Base-by-base conservation (phyloP, 2,888 invertebrate genomes). In the Euspilapteryx auroguttella region DNA sequence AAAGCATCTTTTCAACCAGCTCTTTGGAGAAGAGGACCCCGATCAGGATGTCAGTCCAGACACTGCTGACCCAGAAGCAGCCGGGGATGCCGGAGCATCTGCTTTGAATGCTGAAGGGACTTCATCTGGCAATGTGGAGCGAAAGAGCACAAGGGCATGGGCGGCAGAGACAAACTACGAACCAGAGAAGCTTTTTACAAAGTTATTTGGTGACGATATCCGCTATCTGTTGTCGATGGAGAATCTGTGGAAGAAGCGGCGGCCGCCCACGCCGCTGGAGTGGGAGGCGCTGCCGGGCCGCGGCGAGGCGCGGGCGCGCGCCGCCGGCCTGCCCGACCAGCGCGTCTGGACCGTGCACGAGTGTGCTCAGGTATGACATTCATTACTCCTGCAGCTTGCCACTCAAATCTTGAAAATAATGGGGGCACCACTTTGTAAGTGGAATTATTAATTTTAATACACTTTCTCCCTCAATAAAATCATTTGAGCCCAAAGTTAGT, bases 31-130 rank as follows among this genome's bases (percentile, higher is more conserved):
- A 65, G 87, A 87, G 35, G 96, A 96, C 59, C 91, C 94, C 0
- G 97, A 98, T 24, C 69, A 98, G 50, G 98, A 98, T 57, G 97
- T 99, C 2, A 96, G 97, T 8, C 99, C 99, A 0, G 98, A 99
- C 51, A 86, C 93, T 1, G 94, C 89, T 12, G 97, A 98, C 68
- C 95, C 96, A 5, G 97, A 97, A 65, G 88, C 91, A 4, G 81
- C 85, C 12, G 87, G 86, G 40, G 73, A 77, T 24, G 86, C 87
- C 4, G 87, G 85, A 0, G 55, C 79, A 28, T 69, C 71, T 9
- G 84, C 85, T 11, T 43, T 83, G 21, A 54, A 64, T 5, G 45
- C 65, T 0, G 71, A 80, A 42, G 63, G 78, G 4, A 68, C 49
- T 14, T 40, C 49, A 4, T 40, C 66, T 10, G 82, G 82, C 5